phyloP scores from a whole-genome alignment of 2,888 invertebrate genomes.

The Apoda limacodes region DNA sequence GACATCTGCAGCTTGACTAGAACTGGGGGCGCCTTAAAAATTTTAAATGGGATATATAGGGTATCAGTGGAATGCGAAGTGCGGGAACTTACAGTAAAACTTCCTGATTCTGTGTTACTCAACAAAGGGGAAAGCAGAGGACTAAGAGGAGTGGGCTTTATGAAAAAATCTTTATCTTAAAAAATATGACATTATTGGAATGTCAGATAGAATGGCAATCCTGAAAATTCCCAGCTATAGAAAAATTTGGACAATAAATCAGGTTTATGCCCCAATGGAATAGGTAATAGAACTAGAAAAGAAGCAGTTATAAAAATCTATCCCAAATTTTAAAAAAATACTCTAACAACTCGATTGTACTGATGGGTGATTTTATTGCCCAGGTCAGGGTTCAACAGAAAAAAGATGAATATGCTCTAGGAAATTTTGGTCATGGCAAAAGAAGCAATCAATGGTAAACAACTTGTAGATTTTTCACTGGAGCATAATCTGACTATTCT shows the following conservation, averaged over 20 bases:
- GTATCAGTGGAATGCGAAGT: conserved; percentile 14
- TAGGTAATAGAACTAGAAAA: conserved; percentile 5
- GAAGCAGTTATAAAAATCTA: conserved; percentile 6
- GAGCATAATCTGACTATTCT: conserved; percentile 12
- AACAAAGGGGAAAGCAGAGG: too few relatives aligned
- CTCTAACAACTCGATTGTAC: conserved; percentile 5
- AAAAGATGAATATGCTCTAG: conserved; percentile 8
- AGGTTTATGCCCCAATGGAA: conserved; percentile 12
- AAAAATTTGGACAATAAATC: conserved; percentile 5
- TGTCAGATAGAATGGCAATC: conserved; percentile 16
- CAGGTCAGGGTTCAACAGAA: conserved; percentile 1
- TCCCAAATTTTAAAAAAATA: conserved; percentile 2
- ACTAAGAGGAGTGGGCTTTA: too few relatives aligned
- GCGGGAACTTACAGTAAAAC: conserved; percentile 7
- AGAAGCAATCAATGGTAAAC: conserved; percentile 13
- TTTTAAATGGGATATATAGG: conserved; percentile 15
- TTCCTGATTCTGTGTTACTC: too few relatives aligned
- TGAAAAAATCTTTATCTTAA: too few relatives aligned
- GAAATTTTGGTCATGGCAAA: conserved; percentile 11
- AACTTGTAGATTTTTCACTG: conserved; percentile 8
- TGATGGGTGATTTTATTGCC: conserved; percentile 9
- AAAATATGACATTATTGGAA: too few relatives aligned
- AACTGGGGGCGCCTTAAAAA: conserved; percentile 13
- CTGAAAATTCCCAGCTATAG: conserved; percentile 1
- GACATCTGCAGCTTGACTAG: conserved; percentile 11